Evolutionary conservation across 2,888 invertebrate genomes (phyloP).

Genomic region (Rotaria magnacalcarata): DNA sequence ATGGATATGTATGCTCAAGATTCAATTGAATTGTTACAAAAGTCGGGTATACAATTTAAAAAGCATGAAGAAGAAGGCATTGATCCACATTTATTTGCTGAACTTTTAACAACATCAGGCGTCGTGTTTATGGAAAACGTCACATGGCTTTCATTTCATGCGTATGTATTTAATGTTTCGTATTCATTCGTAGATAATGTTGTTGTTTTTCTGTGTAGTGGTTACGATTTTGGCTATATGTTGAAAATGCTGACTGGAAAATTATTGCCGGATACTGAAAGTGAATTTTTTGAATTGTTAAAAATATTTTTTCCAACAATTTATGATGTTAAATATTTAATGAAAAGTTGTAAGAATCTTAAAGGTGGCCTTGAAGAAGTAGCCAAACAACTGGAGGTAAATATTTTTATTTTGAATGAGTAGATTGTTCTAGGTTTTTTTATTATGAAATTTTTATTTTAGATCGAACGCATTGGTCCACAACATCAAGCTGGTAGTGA

Average conservation of each 20-base stretch:
- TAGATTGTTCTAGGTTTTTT: too few species aligned
- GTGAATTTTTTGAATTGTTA: constrained; percentile 46
- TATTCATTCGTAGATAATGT: background rate
- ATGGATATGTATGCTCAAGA: constrained; percentile 47
- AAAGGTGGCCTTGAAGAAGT: constrained; percentile 48
- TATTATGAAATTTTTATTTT: background rate
- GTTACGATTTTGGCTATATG: constrained; percentile 48
- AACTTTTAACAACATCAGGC: constrained; percentile 45
- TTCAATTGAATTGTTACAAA: constrained; percentile 45
- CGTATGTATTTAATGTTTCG: background rate
- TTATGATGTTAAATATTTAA: constrained; percentile 47
- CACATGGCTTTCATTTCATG: constrained; percentile 46
- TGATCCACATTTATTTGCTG: constrained; percentile 46
- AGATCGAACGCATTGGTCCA: constrained; percentile 46
- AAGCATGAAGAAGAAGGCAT: constrained; percentile 45
- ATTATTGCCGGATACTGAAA: constrained; percentile 45
- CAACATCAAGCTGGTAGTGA: constrained; percentile 48
- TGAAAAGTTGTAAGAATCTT: constrained; percentile 47
- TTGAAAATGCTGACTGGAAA: constrained; percentile 46
- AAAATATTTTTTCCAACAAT: constrained; percentile 47
- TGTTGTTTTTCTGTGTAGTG: constrained; percentile 34
- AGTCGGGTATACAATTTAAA: constrained; percentile 46
- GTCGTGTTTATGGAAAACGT: constrained; percentile 41
- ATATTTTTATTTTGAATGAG: background rate
- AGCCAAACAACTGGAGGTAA: constrained; percentile 46